Percentiles rank a stretch among this genome's conserved stretches.
Evolutionary conservation across 2,888 invertebrate species (phyloP).

Genomic region (Drosophila pegasa): DNA sequence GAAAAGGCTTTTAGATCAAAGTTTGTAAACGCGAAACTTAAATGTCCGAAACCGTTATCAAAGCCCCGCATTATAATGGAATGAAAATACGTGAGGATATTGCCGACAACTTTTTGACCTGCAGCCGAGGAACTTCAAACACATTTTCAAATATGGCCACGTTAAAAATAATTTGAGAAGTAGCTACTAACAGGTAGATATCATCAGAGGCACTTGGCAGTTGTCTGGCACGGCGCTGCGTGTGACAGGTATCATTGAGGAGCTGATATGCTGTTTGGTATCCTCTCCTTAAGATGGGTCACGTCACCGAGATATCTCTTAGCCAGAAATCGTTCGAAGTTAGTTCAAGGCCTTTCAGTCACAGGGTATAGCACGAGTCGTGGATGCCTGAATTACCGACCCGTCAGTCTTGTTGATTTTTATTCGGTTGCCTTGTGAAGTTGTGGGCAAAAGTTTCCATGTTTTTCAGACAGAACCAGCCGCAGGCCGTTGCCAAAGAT

Average conservation of each 20-base stretch:
- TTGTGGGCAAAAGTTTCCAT: slow-evolving; percentile 50
- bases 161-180: not conserved
- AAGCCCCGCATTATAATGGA: not conserved
- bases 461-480: slow-evolving; percentile 43
- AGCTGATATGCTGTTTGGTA: not conserved
- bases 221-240: not conserved
- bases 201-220: not conserved
- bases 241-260: not conserved
- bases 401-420: slow-evolving; percentile 11
- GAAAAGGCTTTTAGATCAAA: not conserved
- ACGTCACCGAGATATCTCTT: not conserved
- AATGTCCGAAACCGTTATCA: not conserved
- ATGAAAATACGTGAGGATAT: slow-evolving; percentile 7
- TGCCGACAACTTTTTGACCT: not conserved
- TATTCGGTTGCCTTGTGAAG: slow-evolving; percentile 34
- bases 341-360: not conserved
- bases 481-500: slow-evolving; percentile 51
- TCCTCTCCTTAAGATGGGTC: not conserved
- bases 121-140: not conserved
- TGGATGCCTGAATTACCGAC: not conserved
- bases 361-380: not conserved
- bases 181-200: not conserved
- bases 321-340: not conserved
- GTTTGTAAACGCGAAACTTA: slow-evolving; percentile 3
- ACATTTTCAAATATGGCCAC: not conserved